Conservation (phyloP, 2,113 vertebrate genomes). For the Ictidomys tridecemlineatus region DNA sequence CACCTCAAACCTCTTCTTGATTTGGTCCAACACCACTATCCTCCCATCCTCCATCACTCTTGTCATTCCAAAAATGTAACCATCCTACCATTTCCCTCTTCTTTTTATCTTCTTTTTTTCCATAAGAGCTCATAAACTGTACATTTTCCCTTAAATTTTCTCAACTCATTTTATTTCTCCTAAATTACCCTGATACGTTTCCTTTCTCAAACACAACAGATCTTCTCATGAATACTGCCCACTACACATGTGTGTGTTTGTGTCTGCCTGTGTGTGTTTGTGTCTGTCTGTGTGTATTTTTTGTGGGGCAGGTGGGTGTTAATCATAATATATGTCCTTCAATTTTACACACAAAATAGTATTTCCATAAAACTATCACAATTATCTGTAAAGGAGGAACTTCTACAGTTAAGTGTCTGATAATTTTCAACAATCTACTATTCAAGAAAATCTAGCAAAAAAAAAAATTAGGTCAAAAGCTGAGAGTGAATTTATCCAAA, state of each 20-base stretch:
- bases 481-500: background rate
- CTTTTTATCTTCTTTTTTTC: background rate
- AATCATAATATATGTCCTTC: background rate
- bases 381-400: background rate
- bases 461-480: background rate
- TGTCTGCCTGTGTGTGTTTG: too few relatives aligned
- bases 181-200: background rate
- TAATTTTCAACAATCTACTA: constrained; percentile 2
- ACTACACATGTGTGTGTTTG: background rate
- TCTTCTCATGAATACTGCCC: background rate
- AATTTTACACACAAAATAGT: background rate
- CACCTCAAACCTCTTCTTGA: background rate
- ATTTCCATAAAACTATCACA: background rate
- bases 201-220: background rate
- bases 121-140: background rate
- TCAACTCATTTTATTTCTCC: constrained; percentile 11
- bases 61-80: background rate
- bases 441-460: constrained; percentile 11
- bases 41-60: background rate
- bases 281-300: background rate
- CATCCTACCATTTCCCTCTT: background rate
- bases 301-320: background rate
- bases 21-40: background rate
- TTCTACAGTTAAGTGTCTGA: background rate
- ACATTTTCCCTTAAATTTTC: background rate